Conservation (phyloP, 92 coral and sea anemone genomes). For the Isaurus tuberculatus region DNA sequence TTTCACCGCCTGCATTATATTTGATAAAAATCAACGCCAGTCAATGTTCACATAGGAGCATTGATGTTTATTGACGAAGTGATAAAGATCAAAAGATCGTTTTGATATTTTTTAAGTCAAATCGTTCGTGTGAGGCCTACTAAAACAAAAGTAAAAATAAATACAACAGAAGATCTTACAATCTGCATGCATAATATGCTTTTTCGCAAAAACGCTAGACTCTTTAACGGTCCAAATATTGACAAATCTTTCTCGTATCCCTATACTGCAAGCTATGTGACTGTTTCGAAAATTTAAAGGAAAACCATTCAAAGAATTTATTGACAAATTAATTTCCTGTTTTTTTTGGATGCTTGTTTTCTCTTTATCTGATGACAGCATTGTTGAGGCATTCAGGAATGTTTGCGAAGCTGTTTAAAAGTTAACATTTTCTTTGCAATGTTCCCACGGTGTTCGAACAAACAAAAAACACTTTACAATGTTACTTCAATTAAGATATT, state of each 20-base stretch:
- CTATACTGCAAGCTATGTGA: background rate
- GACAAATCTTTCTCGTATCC: background rate
- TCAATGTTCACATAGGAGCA: slow-evolving; percentile 17
- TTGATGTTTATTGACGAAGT: slow-evolving; percentile 2
- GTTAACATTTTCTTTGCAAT: background rate
- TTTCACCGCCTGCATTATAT: background rate
- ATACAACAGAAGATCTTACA: background rate
- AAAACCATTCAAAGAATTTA: slow-evolving; percentile 63
- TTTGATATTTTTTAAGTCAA: slow-evolving; percentile 3
- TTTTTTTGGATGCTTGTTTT: slow-evolving; percentile 54
- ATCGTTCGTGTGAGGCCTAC: slow-evolving; percentile 17
- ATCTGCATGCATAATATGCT: background rate
- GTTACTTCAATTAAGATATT: background rate
- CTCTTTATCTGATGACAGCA: slow-evolving; percentile 67
- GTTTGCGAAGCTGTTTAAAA: slow-evolving; percentile 29
- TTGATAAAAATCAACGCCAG: slow-evolving; percentile 37
- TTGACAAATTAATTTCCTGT: slow-evolving; percentile 69
- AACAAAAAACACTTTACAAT: background rate
- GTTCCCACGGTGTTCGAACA: slow-evolving; percentile 44
- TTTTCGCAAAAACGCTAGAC: too few species aligned
- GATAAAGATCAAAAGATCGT: slow-evolving; percentile 14
- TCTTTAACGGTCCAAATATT: too few species aligned
- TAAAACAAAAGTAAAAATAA: slow-evolving; percentile 7
- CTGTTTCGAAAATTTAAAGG: background rate
- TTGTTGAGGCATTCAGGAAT: slow-evolving; percentile 37